Base-by-base conservation (phyloP, 1,140 invertebrate species). In the Tenebrio molitor region DNA sequence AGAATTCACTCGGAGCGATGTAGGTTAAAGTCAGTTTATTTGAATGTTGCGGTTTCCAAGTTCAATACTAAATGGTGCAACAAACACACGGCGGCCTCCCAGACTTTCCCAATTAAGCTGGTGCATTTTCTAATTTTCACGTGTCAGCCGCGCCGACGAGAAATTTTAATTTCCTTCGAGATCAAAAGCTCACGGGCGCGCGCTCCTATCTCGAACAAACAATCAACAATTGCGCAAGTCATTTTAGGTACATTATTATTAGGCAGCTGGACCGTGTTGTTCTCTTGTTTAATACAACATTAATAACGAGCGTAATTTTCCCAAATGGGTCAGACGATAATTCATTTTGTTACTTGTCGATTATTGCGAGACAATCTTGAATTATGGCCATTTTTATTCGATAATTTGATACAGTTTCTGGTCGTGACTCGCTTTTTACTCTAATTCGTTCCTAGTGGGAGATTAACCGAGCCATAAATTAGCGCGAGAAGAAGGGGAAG, bases 351-450 rank as follows among this genome's bases (percentile, higher is more conserved):
- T 29, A 68, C 42, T 46, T 64, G 62, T 33, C 36, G 66, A 68
- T 29, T 68, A 39, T 39, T 58, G 50, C 21, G 50, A 58, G 42
- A 46, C 42, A 19, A 19, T 46, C 42, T 46, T 46, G 42, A 46
- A 17, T 46, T 46, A 46, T 58, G 36, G 41, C 14, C 25, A 46
- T 69, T 71, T 71, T 71, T 71, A 71, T 64, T 58, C 46, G 46
- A 71, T 71, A 71, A 71, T 64, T 71, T 71, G 69, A 71, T 64
- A 64, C 69, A 71, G 69, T 71, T 71, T 53, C 53, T 21, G 25
- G 12, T 58, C 69, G 69, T 71, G 69, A 71, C 69, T 69, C 34
- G 17, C 53, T 62, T 36, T 62, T 62, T 62, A 62, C 53, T 65
- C 63, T 44, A 41, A 65, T 65, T 65, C 62, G 46, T 53, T 39